Evolutionary conservation across 2,888 invertebrate species (phyloP), one percentile per base, ranked within the genome.

Genomic region (Cheilosia urbana): DNA sequence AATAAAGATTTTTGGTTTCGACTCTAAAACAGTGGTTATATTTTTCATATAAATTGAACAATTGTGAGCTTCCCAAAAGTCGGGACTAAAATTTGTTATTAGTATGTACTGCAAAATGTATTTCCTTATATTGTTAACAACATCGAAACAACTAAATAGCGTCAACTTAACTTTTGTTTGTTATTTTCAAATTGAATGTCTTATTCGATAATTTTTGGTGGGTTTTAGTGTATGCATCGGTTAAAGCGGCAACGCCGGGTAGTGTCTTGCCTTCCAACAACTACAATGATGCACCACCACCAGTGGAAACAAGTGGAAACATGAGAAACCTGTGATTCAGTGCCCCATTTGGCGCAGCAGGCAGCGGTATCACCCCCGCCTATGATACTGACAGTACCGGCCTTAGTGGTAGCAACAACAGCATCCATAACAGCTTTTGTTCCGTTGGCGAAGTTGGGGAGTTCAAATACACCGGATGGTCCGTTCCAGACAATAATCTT

Each of bases 401-500:
- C 94, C 78, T 94, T 93, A 1, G 99, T 99, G 0, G 96, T 97
- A 42, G 95, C 95, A 1, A 99, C 98, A 37, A 99, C 98, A 69
- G 95, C 96, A 90, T 99, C 98, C 98, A 99, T 98, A 49, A 99
- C 93, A 19, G 95, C 93, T 90, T 97, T 96, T 34, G 99, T 99
- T 87, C 99, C 99, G 62, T 95, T 95, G 5, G 96, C 95, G 91
- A 99, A 99, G 91, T 97, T 97, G 51, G 96, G 96, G 91, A 97
- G 99, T 93, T 99, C 99, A 92, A 99, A 99, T 13, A 99, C 99
- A 73, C 99, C 99, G 71, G 97, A 96, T 1, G 99, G 99, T 11
- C 99, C 99, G 92, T 99, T 99, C 99, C 99, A 99, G 2, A 99
- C 98, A 90, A 99, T 98, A 4, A 98, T 96, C 93, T 99, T 99